These are phyloP conservation scores for Akabosia matsudoensis DNA, from an alignment of 1,140 invertebrate genomes.

Conservation along the genomic window DNA sequence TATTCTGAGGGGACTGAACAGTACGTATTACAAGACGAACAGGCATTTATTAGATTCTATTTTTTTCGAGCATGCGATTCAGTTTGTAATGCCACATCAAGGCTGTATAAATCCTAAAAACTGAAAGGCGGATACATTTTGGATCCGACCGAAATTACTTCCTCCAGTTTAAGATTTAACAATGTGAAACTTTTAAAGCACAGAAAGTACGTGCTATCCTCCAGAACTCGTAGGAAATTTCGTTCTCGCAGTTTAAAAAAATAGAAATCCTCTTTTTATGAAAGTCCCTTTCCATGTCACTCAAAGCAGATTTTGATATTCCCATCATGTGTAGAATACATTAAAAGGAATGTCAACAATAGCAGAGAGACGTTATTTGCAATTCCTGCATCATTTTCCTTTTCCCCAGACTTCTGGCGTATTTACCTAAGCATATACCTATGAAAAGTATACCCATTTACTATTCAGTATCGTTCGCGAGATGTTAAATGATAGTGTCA, in stretches of 20 bases:
- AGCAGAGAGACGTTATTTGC: too few species aligned
- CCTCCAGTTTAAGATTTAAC: not conserved
- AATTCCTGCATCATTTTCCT: too few species aligned
- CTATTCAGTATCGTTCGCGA: too few species aligned
- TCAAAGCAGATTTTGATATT: not conserved
- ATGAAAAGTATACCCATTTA: too few species aligned
- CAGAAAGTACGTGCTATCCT: not conserved
- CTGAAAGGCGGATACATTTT: not conserved
- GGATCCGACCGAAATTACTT: not conserved
- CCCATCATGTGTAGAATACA: not conserved
- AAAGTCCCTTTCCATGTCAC: not conserved
- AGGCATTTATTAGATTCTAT: too few species aligned
- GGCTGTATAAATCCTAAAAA: not conserved
- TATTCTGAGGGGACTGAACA: too few species aligned
- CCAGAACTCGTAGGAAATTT: too few species aligned
- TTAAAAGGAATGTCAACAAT: not conserved
- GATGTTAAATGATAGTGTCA: too few species aligned
- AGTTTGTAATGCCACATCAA: not conserved
- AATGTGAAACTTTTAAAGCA: not conserved
- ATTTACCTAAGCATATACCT: too few species aligned
- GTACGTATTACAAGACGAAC: too few species aligned
- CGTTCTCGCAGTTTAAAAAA: too few species aligned
- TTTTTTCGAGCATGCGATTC: not conserved
- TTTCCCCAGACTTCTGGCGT: too few species aligned
- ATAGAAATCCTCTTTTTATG: not conserved